These are phyloP conservation scores for Trypoxylus dichotomus DNA, from an alignment of 1,140 invertebrate species.

Conservation along the genomic window DNA sequence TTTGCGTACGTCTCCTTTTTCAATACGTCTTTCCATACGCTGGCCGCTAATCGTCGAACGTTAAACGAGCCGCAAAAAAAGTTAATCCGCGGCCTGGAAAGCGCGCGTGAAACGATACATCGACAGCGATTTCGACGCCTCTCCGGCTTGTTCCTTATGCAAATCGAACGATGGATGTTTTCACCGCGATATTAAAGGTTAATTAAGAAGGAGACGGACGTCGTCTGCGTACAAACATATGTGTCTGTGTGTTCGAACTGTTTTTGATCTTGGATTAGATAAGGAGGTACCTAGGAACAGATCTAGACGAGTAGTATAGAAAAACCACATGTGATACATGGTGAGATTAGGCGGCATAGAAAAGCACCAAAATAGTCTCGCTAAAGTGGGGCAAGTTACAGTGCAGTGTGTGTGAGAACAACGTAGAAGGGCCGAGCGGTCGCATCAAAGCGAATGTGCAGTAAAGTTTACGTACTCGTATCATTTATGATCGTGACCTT, in stretches of 20 bases:
- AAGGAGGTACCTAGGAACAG: too few relatives aligned
- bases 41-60: neutral
- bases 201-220: neutral
- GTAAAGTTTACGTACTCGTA: too few relatives aligned
- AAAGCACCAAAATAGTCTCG: too few relatives aligned
- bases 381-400: too few relatives aligned
- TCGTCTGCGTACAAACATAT: neutral
- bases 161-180: neutral
- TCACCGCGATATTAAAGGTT: neutral
- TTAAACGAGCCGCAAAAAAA: neutral
- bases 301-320: too few relatives aligned
- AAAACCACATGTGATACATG: too few relatives aligned
- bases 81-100: neutral
- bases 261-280: too few relatives aligned
- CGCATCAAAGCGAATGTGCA: too few relatives aligned
- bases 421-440: too few relatives aligned
- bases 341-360: too few relatives aligned
- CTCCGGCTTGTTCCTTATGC: neutral
- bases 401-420: too few relatives aligned
- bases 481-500: too few relatives aligned
- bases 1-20: neutral
- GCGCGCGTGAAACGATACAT: neutral
- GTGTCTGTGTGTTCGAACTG: neutral
- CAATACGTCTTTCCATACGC: neutral
- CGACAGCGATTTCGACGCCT: neutral